Evolutionary conservation across 2,888 invertebrate species (phyloP), one percentile per base, ranked within the genome.

Genomic region (Neoscelio sp.): DNA sequence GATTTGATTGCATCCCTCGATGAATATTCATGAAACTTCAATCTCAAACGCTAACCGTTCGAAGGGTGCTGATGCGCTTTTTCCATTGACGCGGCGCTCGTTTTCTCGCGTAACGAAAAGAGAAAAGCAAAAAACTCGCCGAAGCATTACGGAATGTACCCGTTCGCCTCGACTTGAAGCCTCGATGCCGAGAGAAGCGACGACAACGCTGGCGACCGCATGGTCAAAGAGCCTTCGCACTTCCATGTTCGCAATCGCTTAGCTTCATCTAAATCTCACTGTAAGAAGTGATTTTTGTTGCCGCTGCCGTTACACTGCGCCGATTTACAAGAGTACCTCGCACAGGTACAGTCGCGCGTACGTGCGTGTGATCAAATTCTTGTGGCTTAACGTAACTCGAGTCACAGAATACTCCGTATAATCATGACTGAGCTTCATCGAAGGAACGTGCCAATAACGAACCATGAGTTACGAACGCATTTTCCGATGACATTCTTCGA

Each of bases 121-220:
- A 50, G 26, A 54, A 30, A 67, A 56, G 35, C 30, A 76, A 78
- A 48, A 48, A 48, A 6, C 1, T 13, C 28, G 13, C 4, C 28
- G 23, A 23, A 8, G 18, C 2, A 48, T 48, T 74, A 58, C 78
- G 42, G 68, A 33, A 38, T 68, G 75, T 80, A 80, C 78, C 78
- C 79, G 82, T 79, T 82, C 54, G 73, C 58, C 75, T 74, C 71
- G 56, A 75, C 48, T 64, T 76, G 54, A 67, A 74, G 71, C 62
- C 48, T 75, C 64, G 81, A 80, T 82, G 77, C 46, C 33, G 76
- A 81, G 82, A 81, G 80, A 81, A 80, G 79, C 58, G 68, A 52
- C 67, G 78, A 73, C 76, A 73, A 42, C 73, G 56, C 54, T 54
- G 44, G 54, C 73, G 46, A 56, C 77, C 42, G 26, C 46, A 67